Conservation (phyloP, 2,797 vertebrate genomes). For the Aselliscus stoliczkanus region DNA sequence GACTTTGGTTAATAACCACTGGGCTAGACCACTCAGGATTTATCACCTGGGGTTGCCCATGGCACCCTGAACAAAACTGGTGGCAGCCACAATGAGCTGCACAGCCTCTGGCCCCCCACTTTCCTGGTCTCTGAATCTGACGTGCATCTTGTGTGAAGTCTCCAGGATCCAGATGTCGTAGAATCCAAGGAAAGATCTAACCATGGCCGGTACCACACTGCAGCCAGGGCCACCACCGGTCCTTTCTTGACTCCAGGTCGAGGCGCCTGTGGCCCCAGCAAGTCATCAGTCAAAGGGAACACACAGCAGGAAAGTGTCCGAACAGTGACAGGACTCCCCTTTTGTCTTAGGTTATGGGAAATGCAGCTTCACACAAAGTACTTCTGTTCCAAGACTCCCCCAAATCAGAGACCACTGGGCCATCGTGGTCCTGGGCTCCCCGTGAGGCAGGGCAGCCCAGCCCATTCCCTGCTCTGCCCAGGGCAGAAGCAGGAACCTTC, state of each 20-base stretch:
- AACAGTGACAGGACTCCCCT: fast-evolving
- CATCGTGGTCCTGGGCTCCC: not conserved
- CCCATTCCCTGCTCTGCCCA: not conserved
- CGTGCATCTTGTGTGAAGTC: not conserved
- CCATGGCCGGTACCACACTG: not conserved
- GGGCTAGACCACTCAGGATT: not conserved
- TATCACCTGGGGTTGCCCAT: not conserved
- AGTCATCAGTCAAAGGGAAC: not conserved
- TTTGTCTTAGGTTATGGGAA: not conserved
- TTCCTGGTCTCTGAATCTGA: not conserved
- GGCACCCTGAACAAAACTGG: not conserved
- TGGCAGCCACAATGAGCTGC: not conserved
- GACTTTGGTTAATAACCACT: not conserved
- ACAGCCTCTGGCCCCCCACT: fast-evolving
- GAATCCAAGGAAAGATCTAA: not conserved
- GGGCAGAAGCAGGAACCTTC: not conserved
- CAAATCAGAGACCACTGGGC: not conserved
- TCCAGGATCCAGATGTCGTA: not conserved
- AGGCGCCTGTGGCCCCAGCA: not conserved
- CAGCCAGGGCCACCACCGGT: not conserved
- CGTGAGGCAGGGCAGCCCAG: not conserved
- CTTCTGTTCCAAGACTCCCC: not conserved
- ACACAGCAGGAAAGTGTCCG: too few species aligned
- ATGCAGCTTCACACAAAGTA: not conserved
- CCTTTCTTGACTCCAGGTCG: not conserved